Evolutionary conservation across 2,797 vertebrate species (phyloP).

Genomic region (Hemitrygon akajei): DNA sequence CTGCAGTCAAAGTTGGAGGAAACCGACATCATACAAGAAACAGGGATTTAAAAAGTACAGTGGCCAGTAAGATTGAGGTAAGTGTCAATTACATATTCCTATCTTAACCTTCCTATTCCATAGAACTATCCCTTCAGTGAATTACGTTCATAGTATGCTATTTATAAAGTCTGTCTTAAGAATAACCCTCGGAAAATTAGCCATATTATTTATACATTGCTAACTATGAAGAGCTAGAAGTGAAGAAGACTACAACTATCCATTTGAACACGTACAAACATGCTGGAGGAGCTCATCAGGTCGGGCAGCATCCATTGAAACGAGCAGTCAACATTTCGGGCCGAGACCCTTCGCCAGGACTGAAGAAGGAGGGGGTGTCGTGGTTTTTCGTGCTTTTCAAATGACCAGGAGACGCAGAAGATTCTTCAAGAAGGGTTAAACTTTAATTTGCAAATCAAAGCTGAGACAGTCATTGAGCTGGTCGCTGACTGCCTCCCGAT

Average conservation of each 20-base stretch:
- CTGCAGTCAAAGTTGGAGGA: neutral
- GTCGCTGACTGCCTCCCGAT: no score
- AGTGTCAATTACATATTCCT: neutral
- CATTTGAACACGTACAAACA: no score
- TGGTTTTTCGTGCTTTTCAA: no score
- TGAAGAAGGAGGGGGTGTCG: no score
- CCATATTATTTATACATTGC: neutral
- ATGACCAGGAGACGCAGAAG: no score
- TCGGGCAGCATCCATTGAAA: no score
- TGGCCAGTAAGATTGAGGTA: slow-evolving; percentile 13
- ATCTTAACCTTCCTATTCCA: neutral
- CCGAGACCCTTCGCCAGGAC: no score
- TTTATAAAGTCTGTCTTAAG: neutral
- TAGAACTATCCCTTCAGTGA: neutral
- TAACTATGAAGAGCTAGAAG: neutral
- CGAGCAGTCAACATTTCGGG: no score
- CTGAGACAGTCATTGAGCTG: no score
- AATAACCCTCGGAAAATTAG: neutral
- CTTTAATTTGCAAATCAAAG: no score
- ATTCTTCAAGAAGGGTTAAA: no score
- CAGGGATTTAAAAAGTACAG: neutral
- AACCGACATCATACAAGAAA: neutral
- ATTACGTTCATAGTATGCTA: neutral
- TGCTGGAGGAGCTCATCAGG: no score
- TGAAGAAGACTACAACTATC: neutral